Base-by-base conservation (phyloP, 1,140 invertebrate genomes). In the Brachionus plicatilis region DNA sequence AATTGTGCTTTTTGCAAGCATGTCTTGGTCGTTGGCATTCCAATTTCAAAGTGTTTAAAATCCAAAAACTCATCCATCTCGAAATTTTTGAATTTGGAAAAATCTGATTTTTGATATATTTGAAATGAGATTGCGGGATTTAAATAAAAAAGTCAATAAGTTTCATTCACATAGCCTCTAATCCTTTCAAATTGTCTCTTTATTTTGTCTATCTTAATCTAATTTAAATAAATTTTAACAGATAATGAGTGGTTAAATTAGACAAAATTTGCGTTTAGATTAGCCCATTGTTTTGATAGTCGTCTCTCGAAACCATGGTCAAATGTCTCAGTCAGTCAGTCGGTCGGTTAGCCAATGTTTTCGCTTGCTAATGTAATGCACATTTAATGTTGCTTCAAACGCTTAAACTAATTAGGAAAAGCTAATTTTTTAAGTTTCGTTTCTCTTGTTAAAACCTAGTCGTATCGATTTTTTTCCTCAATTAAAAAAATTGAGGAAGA, bases 171-270 rank as follows among this genome's bases (percentile, higher is more conserved):
- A 33, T 14, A 68, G 27, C 29, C 66, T 33, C 27, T 68, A 33
- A 29, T 33, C 66, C 27, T 33, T 33, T 33, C 27, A 29, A 68
- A 68, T 33, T 68, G 27, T 68, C 66, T 33, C 33, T 33, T 33
- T 68, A 68, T 68, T 68, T 68, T 68, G 53, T 60, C 53, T 60
- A 60, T 60, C 66, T 68, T 33, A 68, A 68, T 68, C 66, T 68
- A 68, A 68, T 68, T 68, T 68, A 68, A 68, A 68, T 68, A 68
- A 68, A 41, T 29, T 68, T 33, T 68, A 68, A 68, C 66, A 68
- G 66, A 68, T 68, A 68, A 68, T 68, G 66, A 68, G 66, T 68
- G 33, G 33, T 41, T 33, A 68, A 68, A 68, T 68, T 68, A 68
- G 66, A 68, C 66, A 68, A 68, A 68, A 68, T 68, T 68, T 68